These are phyloP conservation scores for Cephus runcator DNA, from an alignment of 2,888 invertebrate genomes.

Conservation along the genomic window DNA sequence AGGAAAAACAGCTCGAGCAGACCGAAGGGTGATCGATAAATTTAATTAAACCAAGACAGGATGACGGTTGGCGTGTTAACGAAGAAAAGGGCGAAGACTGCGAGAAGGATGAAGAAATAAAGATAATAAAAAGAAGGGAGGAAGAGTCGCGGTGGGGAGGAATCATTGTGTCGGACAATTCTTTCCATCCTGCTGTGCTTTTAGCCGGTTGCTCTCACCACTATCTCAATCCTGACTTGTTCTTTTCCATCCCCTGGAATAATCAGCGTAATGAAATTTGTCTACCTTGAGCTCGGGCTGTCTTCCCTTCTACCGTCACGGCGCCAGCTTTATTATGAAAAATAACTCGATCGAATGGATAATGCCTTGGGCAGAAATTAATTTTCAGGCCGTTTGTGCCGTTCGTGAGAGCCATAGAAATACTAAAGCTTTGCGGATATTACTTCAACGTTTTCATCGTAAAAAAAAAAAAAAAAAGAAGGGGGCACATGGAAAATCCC, in stretches of 20 bases:
- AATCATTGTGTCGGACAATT: not conserved
- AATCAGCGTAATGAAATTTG: not conserved
- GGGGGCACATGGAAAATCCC: not conserved
- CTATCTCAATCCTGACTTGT: not conserved
- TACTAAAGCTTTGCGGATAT: not conserved
- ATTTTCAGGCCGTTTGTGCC: not conserved
- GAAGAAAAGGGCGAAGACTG: not conserved
- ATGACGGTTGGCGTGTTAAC: constrained; percentile 1
- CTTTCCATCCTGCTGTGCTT: not conserved
- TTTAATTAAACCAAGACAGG: constrained; percentile 8
- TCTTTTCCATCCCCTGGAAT: not conserved
- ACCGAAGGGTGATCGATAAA: constrained; percentile 6
- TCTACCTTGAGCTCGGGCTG: not conserved
- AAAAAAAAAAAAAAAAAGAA: not conserved
- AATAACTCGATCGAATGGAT: not conserved
- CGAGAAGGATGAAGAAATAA: not conserved
- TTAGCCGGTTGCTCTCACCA: not conserved
- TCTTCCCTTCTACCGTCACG: not conserved
- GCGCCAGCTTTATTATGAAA: not conserved
- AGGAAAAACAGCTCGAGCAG: not conserved
- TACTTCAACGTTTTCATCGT: not conserved
- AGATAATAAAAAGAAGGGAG: not conserved
- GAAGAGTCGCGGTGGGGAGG: not conserved
- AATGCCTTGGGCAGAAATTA: not conserved
- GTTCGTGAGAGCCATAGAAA: not conserved